A percentile compares a stretch with the other conserved stretches of the same genome.
phyloP scores from a whole-genome alignment of 1,140 invertebrate species.

The Musca vetustissima region DNA sequence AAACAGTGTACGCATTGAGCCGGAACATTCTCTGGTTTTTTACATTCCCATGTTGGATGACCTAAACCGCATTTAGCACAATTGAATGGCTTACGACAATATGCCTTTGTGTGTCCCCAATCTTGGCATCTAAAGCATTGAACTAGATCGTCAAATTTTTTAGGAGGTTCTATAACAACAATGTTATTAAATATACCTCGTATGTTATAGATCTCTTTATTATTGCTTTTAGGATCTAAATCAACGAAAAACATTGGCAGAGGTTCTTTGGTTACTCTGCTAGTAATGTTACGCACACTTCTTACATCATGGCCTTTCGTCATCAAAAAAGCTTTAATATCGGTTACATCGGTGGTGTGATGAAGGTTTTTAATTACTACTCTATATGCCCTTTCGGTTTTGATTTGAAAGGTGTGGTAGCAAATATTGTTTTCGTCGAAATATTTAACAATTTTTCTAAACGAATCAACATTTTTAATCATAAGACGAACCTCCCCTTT shows the following conservation, averaged over 20 bases:
- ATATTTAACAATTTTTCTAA: too few species aligned
- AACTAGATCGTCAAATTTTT: background rate
- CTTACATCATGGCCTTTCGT: too few species aligned
- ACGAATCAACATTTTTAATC: too few species aligned
- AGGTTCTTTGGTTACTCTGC: background rate
- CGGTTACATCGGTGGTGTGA: too few species aligned
- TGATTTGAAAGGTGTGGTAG: too few species aligned
- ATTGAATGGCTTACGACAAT: background rate
- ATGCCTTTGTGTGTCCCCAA: background rate
- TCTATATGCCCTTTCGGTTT: too few species aligned
- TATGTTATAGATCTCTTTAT: background rate
- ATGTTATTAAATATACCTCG: background rate
- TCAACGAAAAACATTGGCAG: background rate
- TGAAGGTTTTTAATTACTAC: too few species aligned
- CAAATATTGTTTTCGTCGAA: too few species aligned
- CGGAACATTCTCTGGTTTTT: background rate
- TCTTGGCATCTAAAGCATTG: conserved; percentile 15
- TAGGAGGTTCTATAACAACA: conserved; percentile 10
- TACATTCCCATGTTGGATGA: background rate
- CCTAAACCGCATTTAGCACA: conserved; percentile 10
- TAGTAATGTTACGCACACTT: background rate
- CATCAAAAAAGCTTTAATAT: too few species aligned
- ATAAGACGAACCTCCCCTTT: too few species aligned
- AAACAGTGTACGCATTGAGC: background rate
- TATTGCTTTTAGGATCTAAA: background rate